phyloP scores from a whole-genome alignment of 2,888 invertebrate genomes.

The Zele albiditarsus region DNA sequence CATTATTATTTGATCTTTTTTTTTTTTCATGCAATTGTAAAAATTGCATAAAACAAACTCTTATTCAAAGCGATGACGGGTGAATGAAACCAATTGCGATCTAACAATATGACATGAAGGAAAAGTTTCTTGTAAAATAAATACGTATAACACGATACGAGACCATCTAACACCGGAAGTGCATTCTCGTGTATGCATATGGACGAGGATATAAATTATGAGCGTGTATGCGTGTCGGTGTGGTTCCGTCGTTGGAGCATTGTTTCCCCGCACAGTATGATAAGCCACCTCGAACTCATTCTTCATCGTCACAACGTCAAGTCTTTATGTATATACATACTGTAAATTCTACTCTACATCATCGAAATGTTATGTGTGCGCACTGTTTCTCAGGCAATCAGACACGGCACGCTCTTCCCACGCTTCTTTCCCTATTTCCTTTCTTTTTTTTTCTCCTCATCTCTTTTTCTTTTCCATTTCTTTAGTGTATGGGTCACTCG shows the following conservation, averaged over 20 bases:
- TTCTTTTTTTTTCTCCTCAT: slow-evolving; percentile 6
- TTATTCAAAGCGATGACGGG: no score
- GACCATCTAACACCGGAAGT: slow-evolving; percentile 29
- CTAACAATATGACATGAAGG: neutral
- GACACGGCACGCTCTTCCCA: slow-evolving; percentile 31
- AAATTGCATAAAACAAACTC: no score
- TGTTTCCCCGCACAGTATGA: slow-evolving; percentile 21
- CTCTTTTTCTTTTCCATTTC: neutral
- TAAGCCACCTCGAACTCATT: slow-evolving; percentile 13
- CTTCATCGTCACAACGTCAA: slow-evolving; percentile 1
- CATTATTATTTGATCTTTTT: no score
- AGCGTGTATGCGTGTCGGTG: neutral
- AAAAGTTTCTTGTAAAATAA: slow-evolving; percentile 1
- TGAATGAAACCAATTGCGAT: neutral
- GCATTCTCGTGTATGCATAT: slow-evolving; percentile 20
- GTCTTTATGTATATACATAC: slow-evolving; percentile 6
- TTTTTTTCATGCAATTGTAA: no score
- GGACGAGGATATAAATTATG: neutral
- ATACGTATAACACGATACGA: slow-evolving; percentile 9
- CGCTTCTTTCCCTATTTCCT: slow-evolving; percentile 28
- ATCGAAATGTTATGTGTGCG: slow-evolving; percentile 10
- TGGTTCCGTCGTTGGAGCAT: slow-evolving; percentile 2
- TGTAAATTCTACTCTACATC: slow-evolving; percentile 4
- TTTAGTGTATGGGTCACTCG: slow-evolving; percentile 13
- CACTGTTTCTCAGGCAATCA: slow-evolving; percentile 39